Conservation (phyloP, 1,140 invertebrate genomes). For the Ooceraea biroi region DNA sequence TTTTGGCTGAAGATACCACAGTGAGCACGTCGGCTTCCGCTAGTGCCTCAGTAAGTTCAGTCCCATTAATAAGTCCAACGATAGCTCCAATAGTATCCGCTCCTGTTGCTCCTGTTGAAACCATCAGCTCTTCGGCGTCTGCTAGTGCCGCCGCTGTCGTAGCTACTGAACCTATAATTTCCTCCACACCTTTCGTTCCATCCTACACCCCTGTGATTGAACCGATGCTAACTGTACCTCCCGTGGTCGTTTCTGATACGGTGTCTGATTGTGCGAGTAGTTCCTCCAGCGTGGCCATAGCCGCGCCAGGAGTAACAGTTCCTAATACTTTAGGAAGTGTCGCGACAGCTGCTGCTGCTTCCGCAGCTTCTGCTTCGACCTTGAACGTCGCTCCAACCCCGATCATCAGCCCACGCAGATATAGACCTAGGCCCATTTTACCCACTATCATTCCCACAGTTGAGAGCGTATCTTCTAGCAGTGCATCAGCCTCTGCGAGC, state of each 20-base stretch:
- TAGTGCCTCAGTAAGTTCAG: neutral
- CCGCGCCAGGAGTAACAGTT: neutral
- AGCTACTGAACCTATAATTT: neutral
- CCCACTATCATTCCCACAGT: neutral
- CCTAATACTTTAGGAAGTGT: neutral
- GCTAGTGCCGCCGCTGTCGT: neutral
- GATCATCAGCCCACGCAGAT: neutral
- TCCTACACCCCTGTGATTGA: neutral
- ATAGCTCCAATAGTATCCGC: neutral
- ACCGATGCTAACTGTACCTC: neutral
- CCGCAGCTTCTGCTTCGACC: neutral
- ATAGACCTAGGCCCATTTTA: neutral
- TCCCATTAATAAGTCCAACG: neutral
- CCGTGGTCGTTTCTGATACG: neutral
- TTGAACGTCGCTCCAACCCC: neutral
- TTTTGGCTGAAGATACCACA: neutral
- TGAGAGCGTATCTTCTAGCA: neutral
- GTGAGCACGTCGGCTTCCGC: neutral
- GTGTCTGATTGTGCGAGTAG: slow-evolving; percentile 11
- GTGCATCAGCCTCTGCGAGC: slow-evolving; percentile 30
- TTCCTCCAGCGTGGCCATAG: neutral
- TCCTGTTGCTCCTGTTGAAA: neutral
- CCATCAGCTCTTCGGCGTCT: slow-evolving; percentile 11
- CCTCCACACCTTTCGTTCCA: neutral
- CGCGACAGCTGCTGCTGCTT: neutral